These are phyloP conservation scores for Petromus typicus DNA, from an alignment of 2,113 vertebrate genomes.

Conservation along the genomic window DNA sequence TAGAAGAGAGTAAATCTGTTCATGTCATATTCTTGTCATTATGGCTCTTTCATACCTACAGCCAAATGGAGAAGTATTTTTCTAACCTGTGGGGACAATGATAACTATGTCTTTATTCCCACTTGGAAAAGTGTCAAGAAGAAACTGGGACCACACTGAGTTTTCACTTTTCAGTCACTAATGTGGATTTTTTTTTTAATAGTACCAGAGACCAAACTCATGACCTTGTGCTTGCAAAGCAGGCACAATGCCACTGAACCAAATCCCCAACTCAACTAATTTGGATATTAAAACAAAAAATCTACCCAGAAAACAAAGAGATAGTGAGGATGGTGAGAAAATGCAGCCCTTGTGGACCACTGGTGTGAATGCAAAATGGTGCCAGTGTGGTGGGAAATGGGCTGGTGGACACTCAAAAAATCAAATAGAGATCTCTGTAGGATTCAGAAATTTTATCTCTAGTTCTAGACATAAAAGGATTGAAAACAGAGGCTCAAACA, in stretches of 20 bases:
- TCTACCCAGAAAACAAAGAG: no score
- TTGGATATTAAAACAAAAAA: not conserved
- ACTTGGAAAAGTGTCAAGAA: not conserved
- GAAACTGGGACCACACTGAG: not conserved
- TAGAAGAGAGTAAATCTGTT: not conserved
- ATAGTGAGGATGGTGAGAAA: not conserved
- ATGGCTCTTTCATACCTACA: not conserved
- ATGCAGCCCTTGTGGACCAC: not conserved
- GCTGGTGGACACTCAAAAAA: rapidly evolving
- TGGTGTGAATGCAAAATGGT: not conserved
- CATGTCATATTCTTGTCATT: not conserved
- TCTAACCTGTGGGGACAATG: not conserved
- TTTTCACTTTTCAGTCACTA: not conserved
- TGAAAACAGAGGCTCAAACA: not conserved
- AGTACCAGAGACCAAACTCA: no score
- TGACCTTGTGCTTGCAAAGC: no score
- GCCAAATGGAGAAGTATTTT: not conserved
- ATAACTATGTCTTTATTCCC: not conserved
- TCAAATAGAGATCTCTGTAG: not conserved
- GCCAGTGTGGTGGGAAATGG: not conserved
- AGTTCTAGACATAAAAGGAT: not conserved
- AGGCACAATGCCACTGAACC: no score
- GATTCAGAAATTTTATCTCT: not conserved
- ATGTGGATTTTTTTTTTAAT: not conserved
- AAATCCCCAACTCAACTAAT: no score